Evolutionary conservation across 1,140 invertebrate species (phyloP).

Genomic region (Hylyphantes graminicola): DNA sequence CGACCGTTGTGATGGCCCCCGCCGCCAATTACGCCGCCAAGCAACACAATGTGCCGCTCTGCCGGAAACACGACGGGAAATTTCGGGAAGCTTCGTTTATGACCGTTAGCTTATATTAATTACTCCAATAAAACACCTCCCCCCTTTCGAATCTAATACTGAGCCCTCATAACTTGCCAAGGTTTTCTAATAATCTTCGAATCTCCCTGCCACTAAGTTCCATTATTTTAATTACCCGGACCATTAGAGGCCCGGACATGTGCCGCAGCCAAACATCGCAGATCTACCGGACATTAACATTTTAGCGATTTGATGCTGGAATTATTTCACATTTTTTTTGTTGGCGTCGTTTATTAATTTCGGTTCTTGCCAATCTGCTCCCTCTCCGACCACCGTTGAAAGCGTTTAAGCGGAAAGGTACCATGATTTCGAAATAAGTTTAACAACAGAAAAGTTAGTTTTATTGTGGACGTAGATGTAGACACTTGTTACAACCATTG

Average conservation of each 20-base stretch:
- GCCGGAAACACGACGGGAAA: constrained; percentile 54
- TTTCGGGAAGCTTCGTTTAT: constrained; percentile 57
- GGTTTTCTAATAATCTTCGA: constrained; percentile 55
- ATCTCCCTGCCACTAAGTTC: constrained; percentile 52
- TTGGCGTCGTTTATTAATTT: constrained; percentile 43
- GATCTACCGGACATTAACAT: constrained; percentile 57
- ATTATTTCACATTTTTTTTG: constrained; percentile 47
- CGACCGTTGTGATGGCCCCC: constrained; percentile 51
- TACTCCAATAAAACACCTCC: constrained; percentile 57
- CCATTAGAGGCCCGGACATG: constrained; percentile 41
- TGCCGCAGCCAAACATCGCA: constrained; percentile 3
- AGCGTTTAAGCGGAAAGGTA: neutral
- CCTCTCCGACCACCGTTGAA: constrained; percentile 16
- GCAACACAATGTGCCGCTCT: constrained; percentile 54
- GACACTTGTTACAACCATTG: too few relatives aligned
- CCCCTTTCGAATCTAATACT: constrained; percentile 6
- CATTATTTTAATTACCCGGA: constrained; percentile 56
- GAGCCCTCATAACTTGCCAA: constrained; percentile 44
- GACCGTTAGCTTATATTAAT: constrained; percentile 60
- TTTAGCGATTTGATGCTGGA: constrained; percentile 41
- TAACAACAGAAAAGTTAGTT: too few relatives aligned
- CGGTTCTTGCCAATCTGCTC: constrained; percentile 50
- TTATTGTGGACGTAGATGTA: too few relatives aligned
- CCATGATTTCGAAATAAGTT: too few relatives aligned
- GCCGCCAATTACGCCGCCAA: constrained; percentile 58